A percentile compares a stretch with the other conserved stretches of the same genome.
Conservation (phyloP, 2,888 invertebrate species). For the Chrysolina oricalcia region DNA sequence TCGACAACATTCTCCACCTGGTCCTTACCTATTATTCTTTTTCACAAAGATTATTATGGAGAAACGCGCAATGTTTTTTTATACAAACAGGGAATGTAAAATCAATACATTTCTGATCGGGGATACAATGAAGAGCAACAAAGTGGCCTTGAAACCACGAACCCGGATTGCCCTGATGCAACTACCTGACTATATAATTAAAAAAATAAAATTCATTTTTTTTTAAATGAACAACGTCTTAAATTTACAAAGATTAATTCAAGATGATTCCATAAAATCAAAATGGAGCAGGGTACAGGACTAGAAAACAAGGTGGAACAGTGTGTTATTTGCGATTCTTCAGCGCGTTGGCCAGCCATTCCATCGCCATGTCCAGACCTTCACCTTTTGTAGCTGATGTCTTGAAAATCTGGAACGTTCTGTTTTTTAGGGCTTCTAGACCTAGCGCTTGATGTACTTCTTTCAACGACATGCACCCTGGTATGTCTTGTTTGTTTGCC, state of each 20-base stretch:
- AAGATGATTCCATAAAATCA: constrained; percentile 45
- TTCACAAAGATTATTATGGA: too few species aligned
- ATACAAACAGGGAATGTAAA: not conserved
- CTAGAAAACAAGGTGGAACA: constrained; percentile 56
- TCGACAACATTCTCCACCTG: too few species aligned
- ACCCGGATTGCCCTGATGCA: not conserved
- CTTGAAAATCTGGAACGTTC: constrained; percentile 99
- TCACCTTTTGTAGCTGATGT: constrained; percentile 98
- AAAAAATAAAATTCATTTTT: constrained; percentile 3
- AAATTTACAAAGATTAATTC: constrained; percentile 30
- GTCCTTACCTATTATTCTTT: too few species aligned
- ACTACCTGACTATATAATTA: constrained; percentile 5
- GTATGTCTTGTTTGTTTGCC: constrained; percentile 99
- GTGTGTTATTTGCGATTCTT: constrained; percentile 88
- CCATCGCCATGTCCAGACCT: constrained; percentile 99
- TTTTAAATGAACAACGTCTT: constrained; percentile 4
- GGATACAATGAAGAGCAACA: not conserved
- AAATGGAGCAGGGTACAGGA: constrained; percentile 49
- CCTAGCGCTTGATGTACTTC: constrained; percentile 98
- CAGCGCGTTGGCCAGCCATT: constrained; percentile 95
- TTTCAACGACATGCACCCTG: constrained; percentile 96
- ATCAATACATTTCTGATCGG: not conserved
- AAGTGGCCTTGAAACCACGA: not conserved
- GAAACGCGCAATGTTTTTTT: not conserved
- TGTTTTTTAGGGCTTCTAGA: constrained; percentile 93